Conservation (phyloP, 2,113 vertebrate genomes). For the Periophthalmodon schlosseri region DNA sequence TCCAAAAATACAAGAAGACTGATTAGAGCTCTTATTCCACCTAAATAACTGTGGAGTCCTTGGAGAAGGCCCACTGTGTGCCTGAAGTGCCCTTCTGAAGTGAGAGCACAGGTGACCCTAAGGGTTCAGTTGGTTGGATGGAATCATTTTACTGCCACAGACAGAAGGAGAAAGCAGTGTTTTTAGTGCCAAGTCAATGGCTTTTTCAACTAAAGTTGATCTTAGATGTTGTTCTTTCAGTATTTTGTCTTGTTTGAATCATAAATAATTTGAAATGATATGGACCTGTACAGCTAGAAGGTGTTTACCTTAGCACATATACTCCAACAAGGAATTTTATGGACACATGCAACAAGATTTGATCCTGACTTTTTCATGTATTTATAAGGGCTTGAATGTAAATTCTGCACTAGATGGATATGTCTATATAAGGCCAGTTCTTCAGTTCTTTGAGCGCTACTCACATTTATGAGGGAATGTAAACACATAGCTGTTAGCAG, state of each 20-base stretch:
- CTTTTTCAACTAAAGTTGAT: not conserved
- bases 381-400: conserved; percentile 26
- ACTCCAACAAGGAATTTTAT: conserved; percentile 10
- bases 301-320: not conserved
- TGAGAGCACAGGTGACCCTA: conserved; percentile 13
- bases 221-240: not conserved
- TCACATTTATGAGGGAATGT: conserved; percentile 58
- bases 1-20: conserved; percentile 17
- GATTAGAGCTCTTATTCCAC: conserved; percentile 16
- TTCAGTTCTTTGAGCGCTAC: conserved; percentile 20
- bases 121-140: not conserved
- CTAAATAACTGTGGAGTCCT: conserved; percentile 22
- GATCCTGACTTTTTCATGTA: conserved; percentile 23
- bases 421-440: conserved; percentile 58
- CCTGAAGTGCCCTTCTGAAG: conserved; percentile 7
- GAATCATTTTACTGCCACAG: conserved; percentile 7
- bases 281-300: not conserved
- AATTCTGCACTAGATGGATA: conserved; percentile 33
- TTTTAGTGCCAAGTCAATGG: not conserved
- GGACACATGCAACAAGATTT: conserved; percentile 15
- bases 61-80: conserved; percentile 32
- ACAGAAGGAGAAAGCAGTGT: not conserved
- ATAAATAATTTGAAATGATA: not conserved
- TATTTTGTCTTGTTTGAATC: not conserved
- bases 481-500: conserved; percentile 57